Evolutionary conservation across 2,888 invertebrate species (phyloP).

Genomic region (Odiellus spinosus): DNA sequence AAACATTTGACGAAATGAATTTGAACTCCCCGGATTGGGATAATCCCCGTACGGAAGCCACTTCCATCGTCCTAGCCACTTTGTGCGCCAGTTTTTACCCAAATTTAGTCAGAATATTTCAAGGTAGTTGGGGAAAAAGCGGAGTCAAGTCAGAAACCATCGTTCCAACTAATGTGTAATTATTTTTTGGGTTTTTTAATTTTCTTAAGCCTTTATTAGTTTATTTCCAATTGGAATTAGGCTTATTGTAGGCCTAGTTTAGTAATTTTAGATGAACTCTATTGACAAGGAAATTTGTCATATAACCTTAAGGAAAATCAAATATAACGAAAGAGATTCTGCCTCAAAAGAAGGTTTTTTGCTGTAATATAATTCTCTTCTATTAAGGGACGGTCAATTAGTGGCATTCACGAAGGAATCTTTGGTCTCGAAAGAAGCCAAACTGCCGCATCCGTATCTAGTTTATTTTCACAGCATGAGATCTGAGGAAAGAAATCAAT

Average conservation of each 20-base stretch:
- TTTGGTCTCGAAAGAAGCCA: slow-evolving; percentile 6
- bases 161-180: slow-evolving; percentile 11
- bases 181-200: neutral
- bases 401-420: slow-evolving; percentile 13
- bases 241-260: too few relatives aligned
- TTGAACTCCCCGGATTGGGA: too few relatives aligned
- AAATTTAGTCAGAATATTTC: slow-evolving; percentile 12
- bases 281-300: too few relatives aligned
- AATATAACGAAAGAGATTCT: too few relatives aligned
- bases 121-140: slow-evolving; percentile 8
- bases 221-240: too few relatives aligned
- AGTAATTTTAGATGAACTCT: too few relatives aligned
- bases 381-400: slow-evolving; percentile 7
- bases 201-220: too few relatives aligned
- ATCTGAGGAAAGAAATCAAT: slow-evolving; percentile 10
- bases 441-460: slow-evolving; percentile 12
- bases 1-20: too few relatives aligned
- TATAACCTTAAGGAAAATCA: too few relatives aligned
- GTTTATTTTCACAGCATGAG: slow-evolving; percentile 10
- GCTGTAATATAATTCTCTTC: too few relatives aligned
- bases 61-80: slow-evolving; percentile 6
- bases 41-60: too few relatives aligned
- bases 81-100: slow-evolving; percentile 12
- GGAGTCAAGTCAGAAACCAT: slow-evolving; percentile 7
- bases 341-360: too few relatives aligned